Percentiles rank a stretch among this genome's conserved stretches.
These are phyloP conservation scores for Temnothorax curvispinosus DNA, from an alignment of 1,140 invertebrate genomes.

Conservation along the genomic window DNA sequence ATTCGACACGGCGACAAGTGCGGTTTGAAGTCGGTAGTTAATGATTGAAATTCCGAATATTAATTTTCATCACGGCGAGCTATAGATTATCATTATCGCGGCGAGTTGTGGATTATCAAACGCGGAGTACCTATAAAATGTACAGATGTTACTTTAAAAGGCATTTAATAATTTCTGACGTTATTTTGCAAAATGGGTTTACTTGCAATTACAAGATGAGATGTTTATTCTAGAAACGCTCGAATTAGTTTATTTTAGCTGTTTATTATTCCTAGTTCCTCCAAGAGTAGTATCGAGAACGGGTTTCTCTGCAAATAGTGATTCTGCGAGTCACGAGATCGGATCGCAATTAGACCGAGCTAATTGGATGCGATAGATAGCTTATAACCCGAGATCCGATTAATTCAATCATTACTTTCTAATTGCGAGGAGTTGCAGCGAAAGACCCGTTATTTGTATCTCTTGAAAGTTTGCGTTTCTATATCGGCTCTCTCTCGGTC, in stretches of 20 bases:
- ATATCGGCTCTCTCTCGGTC: slow-evolving; percentile 19
- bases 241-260: background rate
- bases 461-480: slow-evolving; percentile 27
- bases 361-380: slow-evolving; percentile 10
- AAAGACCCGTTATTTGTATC: slow-evolving; percentile 16
- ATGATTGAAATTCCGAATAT: slow-evolving; percentile 49
- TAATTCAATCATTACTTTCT: slow-evolving; percentile 45
- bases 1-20: slow-evolving; percentile 52
- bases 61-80: slow-evolving; percentile 35
- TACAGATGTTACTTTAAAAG: background rate
- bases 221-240: background rate
- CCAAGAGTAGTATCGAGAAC: background rate
- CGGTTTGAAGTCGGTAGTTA: slow-evolving; percentile 51
- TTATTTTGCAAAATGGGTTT: background rate
- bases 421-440: slow-evolving; percentile 15
- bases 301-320: background rate
- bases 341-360: background rate
- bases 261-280: background rate
- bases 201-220: background rate
- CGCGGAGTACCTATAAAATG: background rate
- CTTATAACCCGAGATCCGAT: slow-evolving; percentile 36
- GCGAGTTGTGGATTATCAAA: background rate
- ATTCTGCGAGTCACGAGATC: background rate
- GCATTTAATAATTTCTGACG: background rate
- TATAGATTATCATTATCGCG: background rate